A percentile compares a stretch with the other conserved stretches of the same genome.
Evolutionary conservation across 2,888 invertebrate genomes (phyloP).

Genomic region (Diogma glabrata): DNA sequence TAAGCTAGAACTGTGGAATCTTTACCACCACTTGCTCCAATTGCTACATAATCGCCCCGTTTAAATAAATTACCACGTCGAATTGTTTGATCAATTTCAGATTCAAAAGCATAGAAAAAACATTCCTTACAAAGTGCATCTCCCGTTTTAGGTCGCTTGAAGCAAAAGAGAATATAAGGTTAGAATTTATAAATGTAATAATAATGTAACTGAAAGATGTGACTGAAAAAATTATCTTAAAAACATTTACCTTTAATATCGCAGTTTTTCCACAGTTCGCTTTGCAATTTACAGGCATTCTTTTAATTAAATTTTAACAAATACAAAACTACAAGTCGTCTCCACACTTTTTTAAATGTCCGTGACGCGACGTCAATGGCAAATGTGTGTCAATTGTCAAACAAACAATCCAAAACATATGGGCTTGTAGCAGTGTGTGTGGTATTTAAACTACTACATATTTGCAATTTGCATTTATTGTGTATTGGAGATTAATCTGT

Average conservation of each 20-base stretch:
- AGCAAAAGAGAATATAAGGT: conserved; percentile 19
- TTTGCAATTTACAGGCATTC: conserved; percentile 58
- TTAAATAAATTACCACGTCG: conserved; percentile 68
- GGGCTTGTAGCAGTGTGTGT: too few relatives aligned
- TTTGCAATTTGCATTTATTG: too few relatives aligned
- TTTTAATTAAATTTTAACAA: too few relatives aligned
- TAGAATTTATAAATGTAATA: background rate
- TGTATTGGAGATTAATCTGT: too few relatives aligned
- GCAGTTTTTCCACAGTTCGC: conserved; percentile 64
- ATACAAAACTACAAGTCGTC: too few relatives aligned
- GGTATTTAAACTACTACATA: too few relatives aligned
- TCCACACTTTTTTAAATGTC: too few relatives aligned
- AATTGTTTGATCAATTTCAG: conserved; percentile 89
- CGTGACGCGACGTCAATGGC: background rate
- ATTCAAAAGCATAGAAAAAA: conserved; percentile 88
- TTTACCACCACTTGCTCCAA: conserved; percentile 89
- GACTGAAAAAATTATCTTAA: too few relatives aligned
- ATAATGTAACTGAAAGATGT: too few relatives aligned
- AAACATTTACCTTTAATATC: conserved; percentile 51
- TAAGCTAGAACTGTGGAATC: conserved; percentile 97
- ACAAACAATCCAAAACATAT: too few relatives aligned
- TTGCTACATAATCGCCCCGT: conserved; percentile 74
- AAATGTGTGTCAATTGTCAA: background rate
- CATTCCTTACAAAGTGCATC: conserved; percentile 90
- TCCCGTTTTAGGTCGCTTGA: conserved; percentile 79